phyloP scores from a whole-genome alignment of 2,888 invertebrate genomes.

The Cynaeus angustus region DNA sequence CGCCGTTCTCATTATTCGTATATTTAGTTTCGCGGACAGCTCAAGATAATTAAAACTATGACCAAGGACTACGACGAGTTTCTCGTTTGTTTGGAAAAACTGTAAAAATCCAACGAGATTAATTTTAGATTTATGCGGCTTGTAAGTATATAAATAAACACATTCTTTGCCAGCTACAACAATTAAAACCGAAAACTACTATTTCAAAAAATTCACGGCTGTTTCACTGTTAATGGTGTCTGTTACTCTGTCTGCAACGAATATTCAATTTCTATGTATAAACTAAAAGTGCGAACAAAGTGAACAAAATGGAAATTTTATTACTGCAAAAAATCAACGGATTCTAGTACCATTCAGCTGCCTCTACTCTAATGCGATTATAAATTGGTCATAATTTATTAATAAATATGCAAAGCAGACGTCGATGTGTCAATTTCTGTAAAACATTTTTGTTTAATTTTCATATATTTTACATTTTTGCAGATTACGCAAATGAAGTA shows the following conservation, averaged over 20 bases:
- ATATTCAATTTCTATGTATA: background rate
- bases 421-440: constrained; percentile 11
- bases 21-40: constrained; percentile 3
- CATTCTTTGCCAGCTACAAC: constrained; percentile 9
- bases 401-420: constrained; percentile 20
- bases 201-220: constrained; percentile 1
- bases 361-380: constrained; percentile 22
- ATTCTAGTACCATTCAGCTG: constrained; percentile 14
- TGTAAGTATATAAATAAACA: constrained; percentile 16
- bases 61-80: background rate
- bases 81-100: background rate
- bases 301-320: constrained; percentile 22
- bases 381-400: constrained; percentile 33
- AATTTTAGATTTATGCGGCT: constrained; percentile 15
- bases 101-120: background rate
- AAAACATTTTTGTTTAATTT: constrained; percentile 24
- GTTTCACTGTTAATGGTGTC: background rate
- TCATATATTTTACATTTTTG: constrained; percentile 18
- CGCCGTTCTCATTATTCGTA: constrained; percentile 20
- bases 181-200: constrained; percentile 14
- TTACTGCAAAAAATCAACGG: constrained; percentile 3
- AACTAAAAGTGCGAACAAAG: background rate
- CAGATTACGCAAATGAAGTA: constrained; percentile 13
- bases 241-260: background rate
- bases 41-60: background rate